Conservation (phyloP, 1,140 invertebrate genomes). For the Diorhabda elongata region DNA sequence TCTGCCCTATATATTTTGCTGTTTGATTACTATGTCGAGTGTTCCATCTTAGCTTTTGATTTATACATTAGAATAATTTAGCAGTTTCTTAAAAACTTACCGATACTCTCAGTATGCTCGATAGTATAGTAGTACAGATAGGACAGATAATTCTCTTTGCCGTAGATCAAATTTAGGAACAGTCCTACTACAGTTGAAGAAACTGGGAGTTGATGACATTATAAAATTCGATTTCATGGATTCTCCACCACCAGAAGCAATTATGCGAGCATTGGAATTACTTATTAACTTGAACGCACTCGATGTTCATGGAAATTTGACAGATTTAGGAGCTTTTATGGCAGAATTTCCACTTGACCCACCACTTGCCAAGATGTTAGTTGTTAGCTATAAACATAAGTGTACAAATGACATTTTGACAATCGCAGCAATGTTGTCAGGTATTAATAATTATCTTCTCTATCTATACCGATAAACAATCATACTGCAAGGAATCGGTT, state of each 20-base stretch:
- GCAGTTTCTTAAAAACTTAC: too few species aligned
- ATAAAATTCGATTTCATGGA: slow-evolving; percentile 99
- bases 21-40: too few species aligned
- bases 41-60: too few species aligned
- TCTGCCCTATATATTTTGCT: too few species aligned
- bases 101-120: too few species aligned
- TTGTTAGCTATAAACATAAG: slow-evolving; percentile 93
- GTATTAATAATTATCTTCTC: slow-evolving; percentile 54
- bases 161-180: slow-evolving; percentile 83
- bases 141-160: neutral
- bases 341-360: slow-evolving; percentile 99
- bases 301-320: slow-evolving; percentile 95
- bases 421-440: slow-evolving; percentile 98
- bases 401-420: slow-evolving; percentile 99
- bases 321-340: slow-evolving; percentile 97
- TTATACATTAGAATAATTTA: too few species aligned
- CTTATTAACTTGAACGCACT: slow-evolving; percentile 95
- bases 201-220: slow-evolving; percentile 97
- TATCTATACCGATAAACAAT: too few species aligned
- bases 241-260: slow-evolving; percentile 98
- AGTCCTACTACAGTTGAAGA: slow-evolving; percentile 97
- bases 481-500: too few species aligned
- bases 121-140: neutral
- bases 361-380: slow-evolving; percentile 98
- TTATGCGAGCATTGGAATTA: slow-evolving; percentile 98